Conservation (phyloP, 2,888 invertebrate genomes). For the Seira sanloemensis region DNA sequence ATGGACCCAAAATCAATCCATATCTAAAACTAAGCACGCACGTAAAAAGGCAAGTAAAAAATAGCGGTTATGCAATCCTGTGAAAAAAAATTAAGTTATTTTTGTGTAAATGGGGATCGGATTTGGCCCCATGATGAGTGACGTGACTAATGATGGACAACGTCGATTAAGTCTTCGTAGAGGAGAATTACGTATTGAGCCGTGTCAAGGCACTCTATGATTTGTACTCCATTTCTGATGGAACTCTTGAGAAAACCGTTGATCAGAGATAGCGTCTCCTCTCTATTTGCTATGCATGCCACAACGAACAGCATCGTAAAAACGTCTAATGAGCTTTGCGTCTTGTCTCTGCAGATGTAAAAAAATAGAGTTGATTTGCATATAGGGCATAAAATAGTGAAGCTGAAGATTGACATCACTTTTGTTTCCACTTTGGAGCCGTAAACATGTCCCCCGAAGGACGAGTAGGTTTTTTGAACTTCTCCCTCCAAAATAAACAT, state of each 20-base stretch:
- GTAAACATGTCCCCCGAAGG: not conserved
- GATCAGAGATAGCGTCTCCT: not conserved
- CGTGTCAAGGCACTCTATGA: not conserved
- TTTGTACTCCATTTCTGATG: not conserved
- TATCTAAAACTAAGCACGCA: not conserved
- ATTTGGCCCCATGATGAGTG: not conserved
- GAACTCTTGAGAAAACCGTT: too few species aligned
- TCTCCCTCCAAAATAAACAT: not conserved
- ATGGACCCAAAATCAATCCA: not conserved
- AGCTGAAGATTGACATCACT: too few species aligned
- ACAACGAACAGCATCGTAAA: too few species aligned
- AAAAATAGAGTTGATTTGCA: not conserved
- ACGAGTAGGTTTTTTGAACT: not conserved
- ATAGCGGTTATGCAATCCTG: not conserved
- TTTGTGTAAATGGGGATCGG: not conserved
- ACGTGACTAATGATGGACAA: conserved; percentile 9
- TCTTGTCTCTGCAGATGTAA: not conserved
- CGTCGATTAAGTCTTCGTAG: not conserved
- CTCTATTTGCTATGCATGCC: not conserved
- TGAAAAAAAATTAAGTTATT: too few species aligned
- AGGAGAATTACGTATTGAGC: not conserved
- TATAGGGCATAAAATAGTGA: not conserved
- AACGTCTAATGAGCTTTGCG: not conserved
- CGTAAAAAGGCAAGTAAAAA: not conserved
- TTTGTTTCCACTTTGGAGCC: not conserved